These are phyloP conservation scores for Melanerpes formicivorus DNA, from an alignment of 2,113 vertebrate genomes.

Conservation along the genomic window DNA sequence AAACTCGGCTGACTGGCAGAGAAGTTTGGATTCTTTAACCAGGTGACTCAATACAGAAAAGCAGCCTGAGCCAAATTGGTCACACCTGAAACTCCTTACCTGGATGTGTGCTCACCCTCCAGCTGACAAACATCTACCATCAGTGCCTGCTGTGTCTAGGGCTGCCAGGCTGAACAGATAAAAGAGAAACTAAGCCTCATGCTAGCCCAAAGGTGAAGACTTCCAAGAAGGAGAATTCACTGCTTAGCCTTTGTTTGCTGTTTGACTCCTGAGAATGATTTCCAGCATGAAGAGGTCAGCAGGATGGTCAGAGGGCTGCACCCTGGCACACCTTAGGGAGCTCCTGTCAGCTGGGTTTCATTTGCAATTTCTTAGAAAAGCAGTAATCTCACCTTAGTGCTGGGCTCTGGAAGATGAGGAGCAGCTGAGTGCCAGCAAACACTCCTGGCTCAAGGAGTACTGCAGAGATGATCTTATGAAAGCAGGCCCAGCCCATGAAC, in stretches of 20 bases:
- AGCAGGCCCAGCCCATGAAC: background rate
- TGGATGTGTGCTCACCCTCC: background rate
- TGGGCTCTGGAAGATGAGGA: background rate
- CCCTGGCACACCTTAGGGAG: background rate
- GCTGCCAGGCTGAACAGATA: background rate
- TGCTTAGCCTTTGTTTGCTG: background rate
- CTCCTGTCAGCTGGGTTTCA: background rate
- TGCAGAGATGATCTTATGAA: background rate
- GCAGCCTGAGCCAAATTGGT: background rate
- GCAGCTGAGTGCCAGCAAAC: background rate
- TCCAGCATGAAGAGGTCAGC: background rate
- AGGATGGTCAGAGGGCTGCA: background rate
- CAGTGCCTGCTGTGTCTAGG: background rate
- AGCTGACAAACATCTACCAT: background rate
- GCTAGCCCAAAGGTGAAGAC: background rate
- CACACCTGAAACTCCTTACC: background rate
- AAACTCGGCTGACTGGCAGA: background rate
- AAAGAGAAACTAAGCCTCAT: background rate
- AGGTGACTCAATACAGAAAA: background rate
- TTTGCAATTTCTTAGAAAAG: background rate
- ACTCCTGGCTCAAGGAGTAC: background rate
- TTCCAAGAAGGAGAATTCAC: background rate
- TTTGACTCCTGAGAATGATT: background rate
- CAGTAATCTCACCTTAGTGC: background rate
- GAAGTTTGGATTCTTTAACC: background rate